Conservation (phyloP, 92 coral and sea anemone species). For the Pocillopora meandrina region DNA sequence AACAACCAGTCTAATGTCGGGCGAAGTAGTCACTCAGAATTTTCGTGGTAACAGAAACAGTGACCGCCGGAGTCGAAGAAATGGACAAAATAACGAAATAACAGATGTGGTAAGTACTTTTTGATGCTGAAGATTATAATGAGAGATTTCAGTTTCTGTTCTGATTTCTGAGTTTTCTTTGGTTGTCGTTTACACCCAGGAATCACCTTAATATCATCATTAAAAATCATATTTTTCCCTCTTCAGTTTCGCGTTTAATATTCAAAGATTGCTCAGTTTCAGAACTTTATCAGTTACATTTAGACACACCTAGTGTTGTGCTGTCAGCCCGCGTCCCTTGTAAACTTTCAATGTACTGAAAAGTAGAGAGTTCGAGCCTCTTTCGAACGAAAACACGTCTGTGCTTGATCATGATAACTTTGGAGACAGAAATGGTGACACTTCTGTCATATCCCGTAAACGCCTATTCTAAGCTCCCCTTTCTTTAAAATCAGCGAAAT, state of each 20-base stretch:
- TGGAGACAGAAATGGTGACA: too few species aligned
- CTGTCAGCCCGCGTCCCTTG: too few species aligned
- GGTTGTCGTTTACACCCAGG: not conserved
- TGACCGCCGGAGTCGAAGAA: slow-evolving; percentile 44
- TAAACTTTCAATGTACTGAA: too few species aligned
- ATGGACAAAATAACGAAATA: slow-evolving; percentile 9
- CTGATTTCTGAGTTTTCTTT: not conserved
- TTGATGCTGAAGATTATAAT: not conserved
- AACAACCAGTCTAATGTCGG: slow-evolving; percentile 89
- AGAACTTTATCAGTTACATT: not conserved
- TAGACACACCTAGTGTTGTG: too few species aligned
- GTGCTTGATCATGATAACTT: too few species aligned
- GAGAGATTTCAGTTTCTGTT: not conserved
- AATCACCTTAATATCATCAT: too few species aligned
- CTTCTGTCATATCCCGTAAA: too few species aligned
- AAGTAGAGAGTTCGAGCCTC: too few species aligned
- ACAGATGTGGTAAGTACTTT: slow-evolving; percentile 5
- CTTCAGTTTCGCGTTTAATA: not conserved
- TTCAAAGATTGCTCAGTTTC: not conserved
- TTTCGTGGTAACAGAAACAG: slow-evolving; percentile 11
- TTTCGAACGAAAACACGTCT: too few species aligned
- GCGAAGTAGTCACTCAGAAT: slow-evolving; percentile 55
- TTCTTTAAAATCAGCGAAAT: too few species aligned
- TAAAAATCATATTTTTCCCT: not conserved
- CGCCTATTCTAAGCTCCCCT: too few species aligned